These are phyloP conservation scores for Yponomeuta malinellus DNA, from an alignment of 2,888 invertebrate genomes.

Conservation along the genomic window DNA sequence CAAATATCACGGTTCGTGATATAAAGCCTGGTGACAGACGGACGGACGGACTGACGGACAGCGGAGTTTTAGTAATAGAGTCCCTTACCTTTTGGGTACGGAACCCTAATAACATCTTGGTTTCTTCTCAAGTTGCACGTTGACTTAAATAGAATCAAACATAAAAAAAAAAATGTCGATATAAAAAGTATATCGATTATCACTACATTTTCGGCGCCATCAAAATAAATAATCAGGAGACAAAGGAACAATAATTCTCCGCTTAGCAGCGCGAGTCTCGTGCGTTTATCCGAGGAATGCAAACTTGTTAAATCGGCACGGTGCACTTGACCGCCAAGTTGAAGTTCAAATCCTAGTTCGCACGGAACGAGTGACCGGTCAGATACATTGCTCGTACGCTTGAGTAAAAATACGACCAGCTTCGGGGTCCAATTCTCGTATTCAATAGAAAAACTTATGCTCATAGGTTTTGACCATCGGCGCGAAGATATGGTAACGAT, in stretches of 20 bases:
- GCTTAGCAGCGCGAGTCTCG: neutral
- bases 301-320: constrained; percentile 22
- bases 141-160: neutral
- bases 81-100: too few species aligned
- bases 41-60: too few species aligned
- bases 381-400: constrained; percentile 6
- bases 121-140: neutral
- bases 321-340: constrained; percentile 53
- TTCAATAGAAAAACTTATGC: neutral
- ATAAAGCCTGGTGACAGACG: too few species aligned
- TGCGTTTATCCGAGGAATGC: neutral
- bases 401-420: constrained; percentile 5
- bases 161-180: too few species aligned
- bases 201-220: too few species aligned
- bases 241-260: neutral
- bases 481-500: neutral
- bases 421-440: neutral
- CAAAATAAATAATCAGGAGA: neutral
- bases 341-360: constrained; percentile 58
- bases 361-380: constrained; percentile 26
- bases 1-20: too few species aligned
- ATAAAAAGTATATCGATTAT: too few species aligned
- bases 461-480: neutral
- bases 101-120: neutral
- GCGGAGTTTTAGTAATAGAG: too few species aligned